These are phyloP conservation scores for Spondyliosoma cantharus DNA, from an alignment of 2,797 vertebrate genomes.

Conservation along the genomic window DNA sequence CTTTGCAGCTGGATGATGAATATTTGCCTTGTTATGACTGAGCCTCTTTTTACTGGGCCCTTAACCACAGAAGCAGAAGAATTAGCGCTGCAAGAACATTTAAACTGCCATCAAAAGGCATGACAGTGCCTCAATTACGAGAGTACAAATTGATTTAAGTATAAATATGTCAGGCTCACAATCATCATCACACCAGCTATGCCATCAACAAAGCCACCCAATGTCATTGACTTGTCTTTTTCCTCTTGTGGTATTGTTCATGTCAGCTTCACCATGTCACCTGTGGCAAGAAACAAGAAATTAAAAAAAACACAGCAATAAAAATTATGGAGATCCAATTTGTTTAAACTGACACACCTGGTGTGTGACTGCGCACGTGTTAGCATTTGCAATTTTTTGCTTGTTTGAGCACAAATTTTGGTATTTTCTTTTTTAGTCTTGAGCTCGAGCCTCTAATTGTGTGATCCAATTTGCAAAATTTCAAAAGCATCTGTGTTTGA, in stretches of 20 bases:
- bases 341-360: slow-evolving; percentile 54
- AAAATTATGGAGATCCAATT: slow-evolving; percentile 58
- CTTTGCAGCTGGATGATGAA: slow-evolving; percentile 32
- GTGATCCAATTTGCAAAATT: slow-evolving; percentile 18
- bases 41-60: slow-evolving; percentile 29
- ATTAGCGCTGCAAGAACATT: slow-evolving; percentile 35
- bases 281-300: slow-evolving; percentile 37
- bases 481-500: slow-evolving; percentile 11
- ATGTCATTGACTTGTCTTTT: slow-evolving; percentile 18
- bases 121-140: slow-evolving; percentile 15
- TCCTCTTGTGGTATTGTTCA: slow-evolving; percentile 28
- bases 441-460: not conserved
- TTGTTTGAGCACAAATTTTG: not conserved
- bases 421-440: not conserved
- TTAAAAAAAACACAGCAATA: slow-evolving; percentile 44
- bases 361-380: slow-evolving; percentile 10
- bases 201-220: slow-evolving; percentile 39
- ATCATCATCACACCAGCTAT: slow-evolving; percentile 30
- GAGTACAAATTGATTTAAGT: slow-evolving; percentile 50
- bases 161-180: slow-evolving; percentile 45
- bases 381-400: not conserved
- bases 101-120: slow-evolving; percentile 21
- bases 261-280: slow-evolving; percentile 45
- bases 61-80: slow-evolving; percentile 31
- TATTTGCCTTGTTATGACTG: slow-evolving; percentile 43